Percentiles rank a stretch among this genome's conserved stretches.
These are phyloP conservation scores for Pachliopta kotzebuea DNA, from an alignment of 2,888 invertebrate species.

Conservation along the genomic window DNA sequence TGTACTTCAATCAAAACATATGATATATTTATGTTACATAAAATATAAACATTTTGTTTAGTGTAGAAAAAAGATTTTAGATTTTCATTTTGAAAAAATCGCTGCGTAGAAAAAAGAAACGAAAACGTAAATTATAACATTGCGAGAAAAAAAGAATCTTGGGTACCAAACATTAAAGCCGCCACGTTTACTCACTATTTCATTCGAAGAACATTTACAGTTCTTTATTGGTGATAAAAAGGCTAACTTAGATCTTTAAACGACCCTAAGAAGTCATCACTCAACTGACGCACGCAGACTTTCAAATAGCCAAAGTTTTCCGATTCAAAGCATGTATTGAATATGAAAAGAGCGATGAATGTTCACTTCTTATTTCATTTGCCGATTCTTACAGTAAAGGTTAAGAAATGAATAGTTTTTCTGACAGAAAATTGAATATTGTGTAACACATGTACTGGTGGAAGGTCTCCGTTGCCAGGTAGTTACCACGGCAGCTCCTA, in stretches of 20 bases:
- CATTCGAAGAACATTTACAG: slow-evolving; percentile 7
- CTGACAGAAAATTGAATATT: background rate
- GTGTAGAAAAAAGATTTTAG: background rate
- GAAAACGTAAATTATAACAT: background rate
- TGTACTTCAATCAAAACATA: background rate
- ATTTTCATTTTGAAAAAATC: background rate
- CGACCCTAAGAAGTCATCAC: slow-evolving; percentile 3
- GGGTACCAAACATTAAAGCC: background rate
- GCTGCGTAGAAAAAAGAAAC: background rate
- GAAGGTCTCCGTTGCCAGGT: no score
- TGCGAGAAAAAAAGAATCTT: background rate
- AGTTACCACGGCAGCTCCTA: no score
- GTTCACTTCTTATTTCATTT: background rate
- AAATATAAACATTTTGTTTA: background rate
- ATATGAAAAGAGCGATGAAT: slow-evolving; percentile 12
- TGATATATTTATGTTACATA: background rate
- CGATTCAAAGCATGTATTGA: slow-evolving; percentile 1
- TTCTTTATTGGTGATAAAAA: slow-evolving; percentile 16
- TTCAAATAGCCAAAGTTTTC: slow-evolving; percentile 3
- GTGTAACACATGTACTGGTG: no score
- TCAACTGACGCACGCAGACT: slow-evolving; percentile 5
- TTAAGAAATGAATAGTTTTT: background rate
- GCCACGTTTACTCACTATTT: background rate
- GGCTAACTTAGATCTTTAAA: slow-evolving; percentile 16
- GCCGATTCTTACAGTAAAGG: background rate